These are phyloP conservation scores for Torymus aiolomorphi DNA, from an alignment of 2,888 invertebrate genomes.

Conservation along the genomic window DNA sequence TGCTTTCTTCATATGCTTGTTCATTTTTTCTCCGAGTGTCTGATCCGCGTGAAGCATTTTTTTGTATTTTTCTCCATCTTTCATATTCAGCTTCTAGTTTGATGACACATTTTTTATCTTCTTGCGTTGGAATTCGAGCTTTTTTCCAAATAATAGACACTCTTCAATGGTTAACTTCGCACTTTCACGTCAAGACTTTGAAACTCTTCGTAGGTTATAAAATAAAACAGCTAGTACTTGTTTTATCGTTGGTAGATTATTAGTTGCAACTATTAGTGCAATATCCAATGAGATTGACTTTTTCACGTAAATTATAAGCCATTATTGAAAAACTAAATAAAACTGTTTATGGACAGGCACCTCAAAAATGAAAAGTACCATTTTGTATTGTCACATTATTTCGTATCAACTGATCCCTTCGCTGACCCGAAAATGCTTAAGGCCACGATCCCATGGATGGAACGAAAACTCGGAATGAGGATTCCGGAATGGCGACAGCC, in stretches of 20 bases:
- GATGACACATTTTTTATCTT: conserved; percentile 3
- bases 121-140: too few relatives aligned
- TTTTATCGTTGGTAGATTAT: conserved; percentile 9
- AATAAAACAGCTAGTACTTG: conserved; percentile 7
- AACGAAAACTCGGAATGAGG: too few relatives aligned
- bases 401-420: too few relatives aligned
- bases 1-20: neutral
- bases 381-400: too few relatives aligned
- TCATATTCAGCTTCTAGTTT: conserved; percentile 6
- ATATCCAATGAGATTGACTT: neutral
- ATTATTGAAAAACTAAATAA: conserved; percentile 8
- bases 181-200: too few relatives aligned
- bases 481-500: too few relatives aligned
- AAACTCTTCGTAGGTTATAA: neutral
- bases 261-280: conserved; percentile 7
- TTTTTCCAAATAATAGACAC: too few relatives aligned
- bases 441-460: too few relatives aligned
- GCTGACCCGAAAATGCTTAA: too few relatives aligned
- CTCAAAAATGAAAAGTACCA: too few relatives aligned
- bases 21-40: neutral
- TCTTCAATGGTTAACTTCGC: too few relatives aligned
- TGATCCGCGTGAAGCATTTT: neutral
- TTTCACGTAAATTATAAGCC: conserved; percentile 11
- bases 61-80: conserved; percentile 11
- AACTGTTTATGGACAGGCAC: neutral